Base-by-base conservation (phyloP, 2,888 invertebrate genomes). In the Dolichopus griseipennis region DNA sequence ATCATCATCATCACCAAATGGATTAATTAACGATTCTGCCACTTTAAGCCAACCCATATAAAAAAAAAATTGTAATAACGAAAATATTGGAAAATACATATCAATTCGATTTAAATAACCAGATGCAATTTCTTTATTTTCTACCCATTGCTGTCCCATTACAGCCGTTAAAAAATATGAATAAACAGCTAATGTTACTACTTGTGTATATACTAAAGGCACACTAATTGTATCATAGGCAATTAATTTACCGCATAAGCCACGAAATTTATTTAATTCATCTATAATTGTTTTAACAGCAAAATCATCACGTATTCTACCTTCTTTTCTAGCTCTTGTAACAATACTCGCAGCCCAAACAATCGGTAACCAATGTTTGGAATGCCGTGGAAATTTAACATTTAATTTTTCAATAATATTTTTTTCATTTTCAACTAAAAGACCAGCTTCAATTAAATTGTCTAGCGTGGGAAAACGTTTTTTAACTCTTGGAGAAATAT, bases 41-140 rank as follows among this genome's bases (percentile, higher is more conserved):
- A 94, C 94, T 83, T 94, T 94, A 61, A 94, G 82, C 94, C 94
- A 94, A 18, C 94, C 94, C 89, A 92, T 90, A 76, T 91, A 91
- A 82, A 91, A 90, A 79, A 90, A 91, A 78, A 93, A 93, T 79
- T 95, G 93, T 70, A 96, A 82, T 18, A 93, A 90, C 7, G 92
- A 92, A 78, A 96, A 96, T 74, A 95, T 85, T 0, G 96, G 96
- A 78, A 96, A 91, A 77, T 95, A 95, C 64, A 93, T 83, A 81
- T 95, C 95, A 75, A 94, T 88, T 73, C 84, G 86, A 77, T 86
- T 87, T 37, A 78, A 73, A 81, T 85, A 80, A 67, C 78, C 78
- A 65, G 79, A 78, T 66, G 75, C 77, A 64, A 77, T 77, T 70
- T 81, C 78, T 76, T 84, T 85, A 72, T 85, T 83, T 68, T 90